Conservation (phyloP, 1,140 invertebrate species). For the Cydia pomonella region DNA sequence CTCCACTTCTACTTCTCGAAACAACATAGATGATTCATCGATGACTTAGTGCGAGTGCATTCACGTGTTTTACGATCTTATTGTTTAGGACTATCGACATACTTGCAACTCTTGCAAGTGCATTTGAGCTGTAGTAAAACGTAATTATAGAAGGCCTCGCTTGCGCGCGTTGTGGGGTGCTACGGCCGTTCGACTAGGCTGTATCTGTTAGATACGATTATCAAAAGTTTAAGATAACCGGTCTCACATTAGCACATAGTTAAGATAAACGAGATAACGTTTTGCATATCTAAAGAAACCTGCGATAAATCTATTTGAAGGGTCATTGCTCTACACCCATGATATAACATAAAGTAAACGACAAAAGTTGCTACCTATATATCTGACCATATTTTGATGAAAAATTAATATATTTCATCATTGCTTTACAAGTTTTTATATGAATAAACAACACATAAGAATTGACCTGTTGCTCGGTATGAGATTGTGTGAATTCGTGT, state of each 20-base stretch:
- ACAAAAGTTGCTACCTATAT: slow-evolving; percentile 14
- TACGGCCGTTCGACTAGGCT: slow-evolving; percentile 60
- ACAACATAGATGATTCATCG: neutral
- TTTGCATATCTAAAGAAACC: slow-evolving; percentile 72
- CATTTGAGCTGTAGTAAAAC: neutral
- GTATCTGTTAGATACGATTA: slow-evolving; percentile 74
- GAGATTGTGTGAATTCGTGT: too few species aligned
- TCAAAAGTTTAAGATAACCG: slow-evolving; percentile 73
- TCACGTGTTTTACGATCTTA: slow-evolving; percentile 23
- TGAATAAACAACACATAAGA: too few species aligned
- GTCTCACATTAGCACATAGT: slow-evolving; percentile 74
- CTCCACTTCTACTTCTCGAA: slow-evolving; percentile 14
- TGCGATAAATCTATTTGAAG: slow-evolving; percentile 49
- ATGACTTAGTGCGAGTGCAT: slow-evolving; percentile 8
- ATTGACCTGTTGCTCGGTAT: too few species aligned
- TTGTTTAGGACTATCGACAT: slow-evolving; percentile 18
- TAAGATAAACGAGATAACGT: slow-evolving; percentile 78
- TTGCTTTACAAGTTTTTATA: too few species aligned
- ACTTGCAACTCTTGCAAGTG: neutral
- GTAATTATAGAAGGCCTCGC: slow-evolving; percentile 22
- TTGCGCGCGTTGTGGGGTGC: slow-evolving; percentile 36
- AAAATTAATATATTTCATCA: neutral
- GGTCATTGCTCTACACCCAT: slow-evolving; percentile 53
- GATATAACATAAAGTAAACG: slow-evolving; percentile 32
- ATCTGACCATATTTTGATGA: neutral